These are phyloP conservation scores for Nephrocerus scutellatus DNA, from an alignment of 2,888 invertebrate species.

Conservation along the genomic window DNA sequence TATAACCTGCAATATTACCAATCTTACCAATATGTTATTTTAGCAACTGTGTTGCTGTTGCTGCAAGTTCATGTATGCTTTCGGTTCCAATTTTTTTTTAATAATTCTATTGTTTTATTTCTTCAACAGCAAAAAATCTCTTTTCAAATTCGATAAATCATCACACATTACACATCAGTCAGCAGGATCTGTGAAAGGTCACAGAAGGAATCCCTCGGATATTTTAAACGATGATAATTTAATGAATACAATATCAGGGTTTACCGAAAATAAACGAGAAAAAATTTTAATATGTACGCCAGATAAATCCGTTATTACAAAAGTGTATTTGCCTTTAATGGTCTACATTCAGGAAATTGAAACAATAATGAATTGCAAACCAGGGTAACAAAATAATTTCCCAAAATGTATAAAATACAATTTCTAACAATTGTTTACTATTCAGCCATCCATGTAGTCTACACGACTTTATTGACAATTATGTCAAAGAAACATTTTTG, in stretches of 20 bases:
- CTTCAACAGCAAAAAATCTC: slow-evolving; percentile 51
- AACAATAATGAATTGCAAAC: slow-evolving; percentile 52
- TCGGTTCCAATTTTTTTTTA: background rate
- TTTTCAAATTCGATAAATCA: slow-evolving; percentile 67
- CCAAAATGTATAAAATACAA: background rate
- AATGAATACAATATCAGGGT: slow-evolving; percentile 18
- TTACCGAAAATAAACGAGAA: slow-evolving; percentile 43
- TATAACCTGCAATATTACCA: background rate
- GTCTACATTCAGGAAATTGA: slow-evolving; percentile 81
- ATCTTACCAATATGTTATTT: background rate
- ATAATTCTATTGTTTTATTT: slow-evolving; percentile 13
- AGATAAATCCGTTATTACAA: slow-evolving; percentile 65
- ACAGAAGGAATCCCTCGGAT: slow-evolving; percentile 45
- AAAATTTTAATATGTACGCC: slow-evolving; percentile 69
- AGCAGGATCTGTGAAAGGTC: slow-evolving; percentile 34
- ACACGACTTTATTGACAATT: slow-evolving; percentile 77
- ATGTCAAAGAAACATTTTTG: slow-evolving; percentile 80
- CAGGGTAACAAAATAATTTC: slow-evolving; percentile 48
- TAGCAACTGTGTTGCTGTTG: background rate
- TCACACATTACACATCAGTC: slow-evolving; percentile 34
- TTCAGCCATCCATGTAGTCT: slow-evolving; percentile 63
- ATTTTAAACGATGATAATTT: slow-evolving; percentile 43
- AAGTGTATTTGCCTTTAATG: slow-evolving; percentile 75
- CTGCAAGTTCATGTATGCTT: background rate
- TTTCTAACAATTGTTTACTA: background rate